These are phyloP conservation scores for Halocaridina rubra DNA, from an alignment of 2,888 invertebrate species.

Conservation along the genomic window DNA sequence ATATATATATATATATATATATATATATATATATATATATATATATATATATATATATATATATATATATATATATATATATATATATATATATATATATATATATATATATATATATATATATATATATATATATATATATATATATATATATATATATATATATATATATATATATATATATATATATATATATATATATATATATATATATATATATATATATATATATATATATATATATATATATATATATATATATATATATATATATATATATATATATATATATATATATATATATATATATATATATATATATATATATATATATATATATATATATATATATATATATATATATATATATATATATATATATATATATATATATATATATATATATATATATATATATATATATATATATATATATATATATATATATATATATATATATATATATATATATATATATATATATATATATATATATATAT, in stretches of 20 bases:
- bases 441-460: background rate
- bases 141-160: background rate
- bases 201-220: background rate
- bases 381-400: background rate
- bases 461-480: background rate
- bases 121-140: background rate
- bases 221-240: background rate
- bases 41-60: slow-evolving; percentile 1
- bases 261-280: background rate
- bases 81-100: background rate
- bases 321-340: background rate
- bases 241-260: background rate
- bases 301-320: background rate
- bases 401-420: background rate
- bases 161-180: background rate
- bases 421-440: background rate
- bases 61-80: background rate
- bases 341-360: background rate
- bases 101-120: background rate
- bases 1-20: slow-evolving; percentile 2
- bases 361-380: background rate
- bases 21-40: slow-evolving; percentile 3
- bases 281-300: background rate
- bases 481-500: slow-evolving; percentile 5
- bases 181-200: background rate